Evolutionary conservation across 2,113 vertebrate species (phyloP), one percentile per base, ranked within the genome.

Genomic region (Dasyprocta punctata): DNA sequence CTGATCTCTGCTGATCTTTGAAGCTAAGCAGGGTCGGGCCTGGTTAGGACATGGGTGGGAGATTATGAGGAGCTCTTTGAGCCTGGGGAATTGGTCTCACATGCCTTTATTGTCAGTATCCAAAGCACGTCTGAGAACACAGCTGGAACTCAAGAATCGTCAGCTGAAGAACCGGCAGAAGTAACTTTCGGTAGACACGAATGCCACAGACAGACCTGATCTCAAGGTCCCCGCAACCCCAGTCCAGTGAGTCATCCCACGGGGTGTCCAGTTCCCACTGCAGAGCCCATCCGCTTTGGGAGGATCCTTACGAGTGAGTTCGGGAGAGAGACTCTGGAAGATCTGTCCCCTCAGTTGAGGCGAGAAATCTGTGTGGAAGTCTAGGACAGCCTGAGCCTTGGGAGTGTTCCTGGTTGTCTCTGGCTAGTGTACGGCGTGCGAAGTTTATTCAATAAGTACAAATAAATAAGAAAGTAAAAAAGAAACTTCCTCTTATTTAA

Each of bases 161-260:
- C 28, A 38, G 30, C 5, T 7, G n/a, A 63, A 49, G 58, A 77
- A 20, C 11, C 33, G 26, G 49, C 41, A 60, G 47, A 71, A 67
- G 20, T 8, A 71, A 19, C 28, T 88, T 69, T 73, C 33, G 28
- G 3, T 11, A 3, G 38, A 49, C 17, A 44, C 0, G 33, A 44
- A 17, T 12, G 56, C 24, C 1, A n/a, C 19, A 16, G 28, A 38
- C 19, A 3, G 58, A 11, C 4, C 24, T 11, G 24, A 41, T 44
- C 33, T 4, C 1, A n/a, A 1, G 0, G 0, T 3, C 47, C 26
- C 60, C 36, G 10, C 36, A 6, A 0, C 17, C 26, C 7, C 36
- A 33, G 14, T 3, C 5, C 67, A 63, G 61, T 4, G 1, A 3
- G 30, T 12, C 9, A 0, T 0, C 14, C 0, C 33, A 5, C 1